Conservation (phyloP, 2,113 vertebrate species). For the Lucifuga dentata region DNA sequence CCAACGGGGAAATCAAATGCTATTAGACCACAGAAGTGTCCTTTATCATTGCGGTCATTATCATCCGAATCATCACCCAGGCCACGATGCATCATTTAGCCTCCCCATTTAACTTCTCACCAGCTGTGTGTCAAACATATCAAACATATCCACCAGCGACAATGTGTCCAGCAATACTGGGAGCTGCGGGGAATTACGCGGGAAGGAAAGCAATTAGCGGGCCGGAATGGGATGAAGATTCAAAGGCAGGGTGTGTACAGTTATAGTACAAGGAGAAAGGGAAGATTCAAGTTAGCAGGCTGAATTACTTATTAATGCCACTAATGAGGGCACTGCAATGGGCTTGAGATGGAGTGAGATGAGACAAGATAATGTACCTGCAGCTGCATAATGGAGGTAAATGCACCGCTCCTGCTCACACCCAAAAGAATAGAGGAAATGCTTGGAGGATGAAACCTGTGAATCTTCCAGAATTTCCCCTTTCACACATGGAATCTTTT, state of each 20-base stretch:
- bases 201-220: conserved; percentile 75
- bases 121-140: conserved; percentile 65
- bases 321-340: conserved; percentile 66
- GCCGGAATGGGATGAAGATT: conserved; percentile 60
- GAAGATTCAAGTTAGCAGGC: conserved; percentile 48
- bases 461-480: not conserved
- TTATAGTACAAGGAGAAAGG: conserved; percentile 52
- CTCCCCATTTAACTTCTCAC: conserved; percentile 73
- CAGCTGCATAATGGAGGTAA: conserved; percentile 49
- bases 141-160: conserved; percentile 67
- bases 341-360: conserved; percentile 37
- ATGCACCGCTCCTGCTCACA: conserved; percentile 7
- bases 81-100: conserved; percentile 73
- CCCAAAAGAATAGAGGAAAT: conserved; percentile 6
- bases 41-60: conserved; percentile 77
- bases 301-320: conserved; percentile 72
- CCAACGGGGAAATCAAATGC: conserved; percentile 80
- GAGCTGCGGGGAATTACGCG: conserved; percentile 62
- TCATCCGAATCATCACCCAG: conserved; percentile 72
- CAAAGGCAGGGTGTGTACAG: conserved; percentile 58
- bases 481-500: no score
- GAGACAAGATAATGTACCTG: conserved; percentile 49
- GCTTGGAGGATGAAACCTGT: conserved; percentile 7
- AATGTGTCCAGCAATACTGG: conserved; percentile 67
- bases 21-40: conserved; percentile 73